Conservation (phyloP, 2,797 vertebrate species). For the Benthosema pterotum region DNA sequence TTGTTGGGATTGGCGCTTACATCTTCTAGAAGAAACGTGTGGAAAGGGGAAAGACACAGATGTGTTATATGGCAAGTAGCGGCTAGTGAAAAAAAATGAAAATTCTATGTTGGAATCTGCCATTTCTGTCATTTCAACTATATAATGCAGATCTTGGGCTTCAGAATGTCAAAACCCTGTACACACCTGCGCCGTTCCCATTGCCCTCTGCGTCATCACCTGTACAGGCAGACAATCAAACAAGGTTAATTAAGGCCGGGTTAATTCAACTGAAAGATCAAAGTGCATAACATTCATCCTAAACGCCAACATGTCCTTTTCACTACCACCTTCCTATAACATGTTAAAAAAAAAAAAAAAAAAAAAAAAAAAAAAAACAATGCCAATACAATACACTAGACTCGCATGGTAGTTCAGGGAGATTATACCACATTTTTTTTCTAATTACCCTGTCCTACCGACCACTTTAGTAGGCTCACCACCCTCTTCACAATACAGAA, state of each 20-base stretch:
- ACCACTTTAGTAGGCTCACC: too few species aligned
- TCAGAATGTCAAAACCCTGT: not conserved
- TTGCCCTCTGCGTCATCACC: constrained; percentile 83
- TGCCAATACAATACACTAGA: constrained; percentile 18
- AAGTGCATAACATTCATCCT: constrained; percentile 36
- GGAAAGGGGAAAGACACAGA: constrained; percentile 27
- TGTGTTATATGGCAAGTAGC: not conserved
- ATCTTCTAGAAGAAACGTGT: constrained; percentile 63
- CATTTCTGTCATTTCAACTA: not conserved
- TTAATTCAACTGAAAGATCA: constrained; percentile 33
- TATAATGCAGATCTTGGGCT: not conserved
- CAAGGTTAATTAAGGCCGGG: constrained; percentile 65
- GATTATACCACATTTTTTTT: not conserved
- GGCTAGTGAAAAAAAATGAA: not conserved
- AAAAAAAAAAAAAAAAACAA: constrained; percentile 10
- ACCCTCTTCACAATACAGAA: too few species aligned
- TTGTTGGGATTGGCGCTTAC: constrained; percentile 89
- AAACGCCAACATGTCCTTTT: constrained; percentile 22
- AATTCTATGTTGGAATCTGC: constrained; percentile 4
- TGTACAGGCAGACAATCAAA: constrained; percentile 78
- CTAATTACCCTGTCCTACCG: not conserved
- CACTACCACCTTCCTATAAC: constrained; percentile 9
- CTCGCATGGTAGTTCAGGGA: not conserved
- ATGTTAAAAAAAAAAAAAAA: constrained; percentile 21
- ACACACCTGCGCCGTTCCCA: constrained; percentile 82